Evolutionary conservation across 1,140 invertebrate species (phyloP).

Genomic region (Ylistrum balloti): DNA sequence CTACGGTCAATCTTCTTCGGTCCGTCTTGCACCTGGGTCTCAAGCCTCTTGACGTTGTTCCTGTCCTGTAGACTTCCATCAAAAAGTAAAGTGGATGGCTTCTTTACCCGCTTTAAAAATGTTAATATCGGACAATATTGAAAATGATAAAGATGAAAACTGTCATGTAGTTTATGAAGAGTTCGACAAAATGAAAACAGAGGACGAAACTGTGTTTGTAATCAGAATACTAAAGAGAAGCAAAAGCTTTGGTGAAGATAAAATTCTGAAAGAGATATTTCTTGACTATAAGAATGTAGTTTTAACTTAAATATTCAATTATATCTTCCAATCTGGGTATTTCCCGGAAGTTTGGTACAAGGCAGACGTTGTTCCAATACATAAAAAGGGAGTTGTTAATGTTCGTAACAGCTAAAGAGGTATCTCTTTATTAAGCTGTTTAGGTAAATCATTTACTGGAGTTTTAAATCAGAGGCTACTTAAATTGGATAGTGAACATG

Average conservation of each 20-base stretch:
- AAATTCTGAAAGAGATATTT: constrained; percentile 54
- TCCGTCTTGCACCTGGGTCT: too few species aligned
- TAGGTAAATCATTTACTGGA: constrained; percentile 55
- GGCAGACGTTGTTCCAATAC: constrained; percentile 35
- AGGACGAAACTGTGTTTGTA: constrained; percentile 13
- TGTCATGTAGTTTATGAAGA: too few species aligned
- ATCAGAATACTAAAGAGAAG: constrained; percentile 40
- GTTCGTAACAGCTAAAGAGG: constrained; percentile 41
- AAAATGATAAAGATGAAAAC: too few species aligned
- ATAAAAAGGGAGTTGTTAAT: constrained; percentile 36
- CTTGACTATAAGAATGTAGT: constrained; percentile 42
- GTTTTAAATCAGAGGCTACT: too few species aligned
- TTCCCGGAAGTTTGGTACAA: constrained; percentile 47
- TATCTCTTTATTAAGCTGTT: neutral
- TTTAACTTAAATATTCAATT: constrained; percentile 44
- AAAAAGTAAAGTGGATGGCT: too few species aligned
- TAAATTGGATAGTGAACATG: neutral
- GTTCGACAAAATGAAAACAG: neutral
- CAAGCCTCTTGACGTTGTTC: too few species aligned
- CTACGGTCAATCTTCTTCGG: too few species aligned
- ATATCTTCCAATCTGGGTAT: constrained; percentile 42
- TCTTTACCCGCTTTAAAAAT: too few species aligned
- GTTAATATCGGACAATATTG: too few species aligned
- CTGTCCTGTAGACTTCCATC: too few species aligned
- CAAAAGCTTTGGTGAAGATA: constrained; percentile 45